phyloP scores from a whole-genome alignment of 2,888 invertebrate species.

The Neoascia interrupta region DNA sequence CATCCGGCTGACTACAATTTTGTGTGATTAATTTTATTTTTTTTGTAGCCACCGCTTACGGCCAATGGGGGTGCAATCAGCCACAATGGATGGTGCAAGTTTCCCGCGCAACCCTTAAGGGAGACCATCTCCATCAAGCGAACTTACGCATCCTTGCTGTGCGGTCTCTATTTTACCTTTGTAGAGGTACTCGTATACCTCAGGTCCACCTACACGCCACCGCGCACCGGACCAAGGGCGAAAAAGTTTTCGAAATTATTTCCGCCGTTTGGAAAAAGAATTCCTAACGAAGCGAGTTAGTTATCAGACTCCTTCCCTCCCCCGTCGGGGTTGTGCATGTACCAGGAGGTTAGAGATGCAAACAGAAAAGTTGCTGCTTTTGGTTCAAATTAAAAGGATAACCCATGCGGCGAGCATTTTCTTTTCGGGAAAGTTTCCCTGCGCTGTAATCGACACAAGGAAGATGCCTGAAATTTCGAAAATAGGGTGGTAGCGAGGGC shows the following conservation, averaged over 20 bases:
- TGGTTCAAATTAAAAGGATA: constrained; percentile 66
- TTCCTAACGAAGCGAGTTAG: constrained; percentile 54
- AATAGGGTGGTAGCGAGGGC: constrained; percentile 13
- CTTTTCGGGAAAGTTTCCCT: constrained; percentile 57
- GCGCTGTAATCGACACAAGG: constrained; percentile 65
- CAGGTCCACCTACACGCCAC: no score
- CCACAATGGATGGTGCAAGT: constrained; percentile 56
- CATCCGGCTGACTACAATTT: constrained; percentile 12
- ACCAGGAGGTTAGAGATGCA: constrained; percentile 27
- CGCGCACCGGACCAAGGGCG: not conserved
- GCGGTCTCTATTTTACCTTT: constrained; percentile 11
- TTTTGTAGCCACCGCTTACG: constrained; percentile 2
- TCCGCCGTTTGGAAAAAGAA: constrained; percentile 57
- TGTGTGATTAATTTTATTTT: constrained; percentile 5
- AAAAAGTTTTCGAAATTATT: constrained; percentile 57
- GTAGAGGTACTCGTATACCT: not conserved
- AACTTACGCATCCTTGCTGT: constrained; percentile 49
- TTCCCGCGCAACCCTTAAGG: constrained; percentile 34
- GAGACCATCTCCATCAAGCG: constrained; percentile 39
- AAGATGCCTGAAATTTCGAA: constrained; percentile 53
- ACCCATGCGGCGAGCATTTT: constrained; percentile 55
- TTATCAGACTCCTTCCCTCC: constrained; percentile 4
- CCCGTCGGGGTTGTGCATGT: constrained; percentile 1
- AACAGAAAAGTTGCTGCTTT: constrained; percentile 41
- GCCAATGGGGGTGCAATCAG: constrained; percentile 58